Evolutionary conservation across 37 sponge, comb jelly and placozoan species (phyloP).

Genomic region (Hexactinellida sp.): DNA sequence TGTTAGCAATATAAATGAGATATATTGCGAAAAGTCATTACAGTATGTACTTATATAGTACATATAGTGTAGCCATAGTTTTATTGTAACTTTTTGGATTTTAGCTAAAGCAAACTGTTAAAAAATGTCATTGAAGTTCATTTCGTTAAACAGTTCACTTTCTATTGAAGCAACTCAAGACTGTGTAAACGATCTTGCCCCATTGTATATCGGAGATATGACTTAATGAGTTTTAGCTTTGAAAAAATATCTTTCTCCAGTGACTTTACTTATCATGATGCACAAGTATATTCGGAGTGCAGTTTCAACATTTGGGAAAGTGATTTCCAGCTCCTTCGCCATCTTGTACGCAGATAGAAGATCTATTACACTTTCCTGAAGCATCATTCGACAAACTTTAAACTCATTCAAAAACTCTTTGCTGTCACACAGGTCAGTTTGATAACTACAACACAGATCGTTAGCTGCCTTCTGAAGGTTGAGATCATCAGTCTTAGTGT

Average conservation of each 20-base stretch:
- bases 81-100: neutral
- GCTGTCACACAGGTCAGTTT: neutral
- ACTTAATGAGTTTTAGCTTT: neutral
- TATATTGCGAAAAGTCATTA: neutral
- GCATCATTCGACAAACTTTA: neutral
- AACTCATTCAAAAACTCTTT: neutral
- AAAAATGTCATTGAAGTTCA: neutral
- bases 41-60: neutral
- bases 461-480: neutral
- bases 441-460: neutral
- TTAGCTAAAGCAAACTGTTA: constrained; percentile 14
- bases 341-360: neutral
- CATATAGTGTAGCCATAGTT: constrained; percentile 3
- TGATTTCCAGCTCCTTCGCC: neutral
- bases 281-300: neutral
- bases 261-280: neutral
- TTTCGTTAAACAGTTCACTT: neutral
- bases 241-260: neutral
- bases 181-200: constrained; percentile 4
- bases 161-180: neutral
- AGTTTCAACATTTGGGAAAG: neutral
- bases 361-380: neutral
- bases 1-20: neutral
- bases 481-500: neutral
- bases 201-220: constrained; percentile 1